A percentile compares a stretch with the other conserved stretches of the same genome.
phyloP scores from a whole-genome alignment of 2,888 invertebrate genomes.

The Charanyca ferruginea region DNA sequence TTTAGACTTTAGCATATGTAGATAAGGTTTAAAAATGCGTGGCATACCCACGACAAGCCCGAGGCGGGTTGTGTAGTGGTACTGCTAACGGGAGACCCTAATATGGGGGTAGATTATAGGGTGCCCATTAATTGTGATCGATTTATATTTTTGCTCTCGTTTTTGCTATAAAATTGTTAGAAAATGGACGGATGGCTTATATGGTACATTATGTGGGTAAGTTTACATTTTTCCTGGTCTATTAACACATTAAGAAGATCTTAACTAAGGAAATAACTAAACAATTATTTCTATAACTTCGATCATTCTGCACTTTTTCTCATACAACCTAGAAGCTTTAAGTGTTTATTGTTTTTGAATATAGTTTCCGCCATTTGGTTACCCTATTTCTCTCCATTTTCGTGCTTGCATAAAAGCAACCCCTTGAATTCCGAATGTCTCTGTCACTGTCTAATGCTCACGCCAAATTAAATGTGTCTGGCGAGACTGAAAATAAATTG shows the following conservation, averaged over 20 bases:
- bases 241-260: not conserved
- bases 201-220: slow-evolving; percentile 23
- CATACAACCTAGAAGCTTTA: too few species aligned
- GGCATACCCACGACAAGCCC: slow-evolving; percentile 29
- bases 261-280: too few species aligned
- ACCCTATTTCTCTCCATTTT: slow-evolving; percentile 22
- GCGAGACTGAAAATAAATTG: not conserved
- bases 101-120: slow-evolving; percentile 77
- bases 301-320: too few species aligned
- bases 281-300: too few species aligned
- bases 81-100: slow-evolving; percentile 76
- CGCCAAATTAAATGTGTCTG: slow-evolving; percentile 8
- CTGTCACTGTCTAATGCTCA: not conserved
- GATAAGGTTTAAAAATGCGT: slow-evolving; percentile 49
- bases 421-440: slow-evolving; percentile 22
- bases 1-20: slow-evolving; percentile 48
- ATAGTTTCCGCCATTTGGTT: slow-evolving; percentile 8
- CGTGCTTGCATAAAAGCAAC: not conserved
- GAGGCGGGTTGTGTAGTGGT: slow-evolving; percentile 45
- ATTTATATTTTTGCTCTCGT: slow-evolving; percentile 56
- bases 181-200: slow-evolving; percentile 35
- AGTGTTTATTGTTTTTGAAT: too few species aligned
- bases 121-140: slow-evolving; percentile 63
- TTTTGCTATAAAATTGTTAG: slow-evolving; percentile 45
- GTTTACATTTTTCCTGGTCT: not conserved